These are phyloP conservation scores for Branchipolynoe longqiensis DNA, from an alignment of 2,888 invertebrate genomes.

Conservation along the genomic window DNA sequence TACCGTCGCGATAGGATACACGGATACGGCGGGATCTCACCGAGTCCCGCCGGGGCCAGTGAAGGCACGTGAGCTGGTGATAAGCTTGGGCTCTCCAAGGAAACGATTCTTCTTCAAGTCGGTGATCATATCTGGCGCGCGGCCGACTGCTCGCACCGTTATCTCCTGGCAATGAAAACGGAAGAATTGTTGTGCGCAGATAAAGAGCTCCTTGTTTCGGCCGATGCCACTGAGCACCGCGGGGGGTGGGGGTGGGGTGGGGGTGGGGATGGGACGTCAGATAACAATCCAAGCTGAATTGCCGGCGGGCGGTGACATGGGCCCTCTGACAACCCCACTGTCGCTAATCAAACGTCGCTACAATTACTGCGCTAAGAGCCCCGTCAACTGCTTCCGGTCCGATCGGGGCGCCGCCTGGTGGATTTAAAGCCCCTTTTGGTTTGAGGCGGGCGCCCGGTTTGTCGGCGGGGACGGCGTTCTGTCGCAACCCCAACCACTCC, in stretches of 20 bases:
- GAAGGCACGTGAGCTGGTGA: constrained; percentile 49
- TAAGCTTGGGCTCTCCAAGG: constrained; percentile 52
- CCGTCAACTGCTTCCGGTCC: constrained; percentile 3
- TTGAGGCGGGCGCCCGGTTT: too few species aligned
- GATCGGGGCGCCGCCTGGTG: neutral
- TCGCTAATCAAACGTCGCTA: constrained; percentile 32
- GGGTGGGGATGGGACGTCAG: too few species aligned
- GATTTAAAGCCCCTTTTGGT: neutral
- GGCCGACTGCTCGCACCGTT: constrained; percentile 51
- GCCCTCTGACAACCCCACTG: constrained; percentile 34
- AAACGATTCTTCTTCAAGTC: constrained; percentile 56
- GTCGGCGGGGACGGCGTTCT: too few species aligned
- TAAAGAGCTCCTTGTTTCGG: constrained; percentile 18
- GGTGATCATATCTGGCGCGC: constrained; percentile 47
- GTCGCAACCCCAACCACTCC: neutral
- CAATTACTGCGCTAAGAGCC: constrained; percentile 34
- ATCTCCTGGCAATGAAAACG: constrained; percentile 50
- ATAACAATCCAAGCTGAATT: constrained; percentile 46
- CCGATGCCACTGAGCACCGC: constrained; percentile 42
- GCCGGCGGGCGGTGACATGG: neutral
- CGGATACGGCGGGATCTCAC: constrained; percentile 52
- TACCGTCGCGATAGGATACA: constrained; percentile 34
- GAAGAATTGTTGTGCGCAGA: constrained; percentile 47
- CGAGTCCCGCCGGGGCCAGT: constrained; percentile 31
- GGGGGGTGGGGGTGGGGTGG: too few species aligned